phyloP scores from a whole-genome alignment of 2,113 vertebrate genomes.

The Sprattus sprattus region DNA sequence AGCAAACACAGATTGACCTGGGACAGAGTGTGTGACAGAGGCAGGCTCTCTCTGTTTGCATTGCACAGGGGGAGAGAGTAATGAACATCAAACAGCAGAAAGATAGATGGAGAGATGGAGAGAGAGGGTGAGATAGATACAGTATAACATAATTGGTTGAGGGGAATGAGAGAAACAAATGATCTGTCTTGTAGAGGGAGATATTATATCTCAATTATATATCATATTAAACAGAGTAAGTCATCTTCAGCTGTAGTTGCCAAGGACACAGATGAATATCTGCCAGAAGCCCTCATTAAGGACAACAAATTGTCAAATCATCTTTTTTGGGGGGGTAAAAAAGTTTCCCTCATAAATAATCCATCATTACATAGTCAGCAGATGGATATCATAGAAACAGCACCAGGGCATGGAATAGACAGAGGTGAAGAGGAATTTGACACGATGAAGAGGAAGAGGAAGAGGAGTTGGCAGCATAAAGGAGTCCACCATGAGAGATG shows the following conservation, averaged over 20 bases:
- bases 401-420: too few species aligned
- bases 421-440: too few species aligned
- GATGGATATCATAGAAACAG: too few species aligned
- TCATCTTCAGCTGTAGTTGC: background rate
- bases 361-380: too few species aligned
- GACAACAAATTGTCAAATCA: background rate
- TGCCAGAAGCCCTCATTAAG: background rate
- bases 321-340: background rate
- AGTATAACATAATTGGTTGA: background rate
- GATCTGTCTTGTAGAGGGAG: too few species aligned
- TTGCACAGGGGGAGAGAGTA: constrained; percentile 6
- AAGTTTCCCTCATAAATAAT: too few species aligned
- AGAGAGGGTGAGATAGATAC: background rate
- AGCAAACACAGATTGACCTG: constrained; percentile 47
- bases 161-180: too few species aligned
- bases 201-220: too few species aligned
- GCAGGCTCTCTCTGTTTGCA: constrained; percentile 8
- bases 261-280: background rate
- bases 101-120: background rate
- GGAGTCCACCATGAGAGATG: too few species aligned
- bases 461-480: too few species aligned
- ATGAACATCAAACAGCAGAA: background rate
- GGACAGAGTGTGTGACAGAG: background rate
- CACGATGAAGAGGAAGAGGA: too few species aligned
- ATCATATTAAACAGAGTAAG: too few species aligned